Evolutionary conservation across 2,113 vertebrate genomes (phyloP).

Genomic region (Caloenas nicobarica): DNA sequence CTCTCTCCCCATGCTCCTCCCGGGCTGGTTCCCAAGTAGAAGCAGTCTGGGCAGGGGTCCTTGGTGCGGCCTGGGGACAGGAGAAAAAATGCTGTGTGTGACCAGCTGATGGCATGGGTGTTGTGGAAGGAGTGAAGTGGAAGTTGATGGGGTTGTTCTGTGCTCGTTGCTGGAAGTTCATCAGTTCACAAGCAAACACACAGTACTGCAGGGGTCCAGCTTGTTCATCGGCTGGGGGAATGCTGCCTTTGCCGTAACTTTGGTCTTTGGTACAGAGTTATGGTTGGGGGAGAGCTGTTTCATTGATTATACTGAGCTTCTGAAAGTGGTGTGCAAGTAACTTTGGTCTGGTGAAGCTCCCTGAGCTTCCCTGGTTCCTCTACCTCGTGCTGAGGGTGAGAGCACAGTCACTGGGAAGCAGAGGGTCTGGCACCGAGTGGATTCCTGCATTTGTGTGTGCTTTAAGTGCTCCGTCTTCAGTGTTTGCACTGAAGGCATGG

Average conservation of each 20-base stretch:
- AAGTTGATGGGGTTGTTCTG: not conserved
- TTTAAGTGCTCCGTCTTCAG: not conserved
- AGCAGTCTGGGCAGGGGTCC: not conserved
- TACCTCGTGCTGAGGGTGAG: fast-evolving
- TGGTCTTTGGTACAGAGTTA: not conserved
- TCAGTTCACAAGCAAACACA: not conserved
- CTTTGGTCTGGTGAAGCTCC: not conserved
- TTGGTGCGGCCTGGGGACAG: not conserved
- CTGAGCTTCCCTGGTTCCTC: not conserved
- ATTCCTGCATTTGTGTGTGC: not conserved
- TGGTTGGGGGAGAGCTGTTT: not conserved
- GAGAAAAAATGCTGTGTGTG: not conserved
- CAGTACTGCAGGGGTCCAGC: not conserved
- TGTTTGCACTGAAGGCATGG: fast-evolving
- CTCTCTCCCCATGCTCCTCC: not conserved
- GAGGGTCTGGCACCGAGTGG: not conserved
- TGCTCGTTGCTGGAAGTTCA: not conserved
- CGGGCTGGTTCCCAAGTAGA: not conserved
- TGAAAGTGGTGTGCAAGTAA: not conserved
- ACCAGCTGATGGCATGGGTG: not conserved
- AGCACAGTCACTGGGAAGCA: not conserved
- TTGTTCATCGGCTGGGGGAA: not conserved
- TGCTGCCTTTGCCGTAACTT: not conserved
- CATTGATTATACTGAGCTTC: not conserved
- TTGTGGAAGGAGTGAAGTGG: not conserved